Evolutionary conservation across 2,113 vertebrate genomes (phyloP), one percentile per base, ranked within the genome.

Genomic region (Xiphorhynchus elegans): DNA sequence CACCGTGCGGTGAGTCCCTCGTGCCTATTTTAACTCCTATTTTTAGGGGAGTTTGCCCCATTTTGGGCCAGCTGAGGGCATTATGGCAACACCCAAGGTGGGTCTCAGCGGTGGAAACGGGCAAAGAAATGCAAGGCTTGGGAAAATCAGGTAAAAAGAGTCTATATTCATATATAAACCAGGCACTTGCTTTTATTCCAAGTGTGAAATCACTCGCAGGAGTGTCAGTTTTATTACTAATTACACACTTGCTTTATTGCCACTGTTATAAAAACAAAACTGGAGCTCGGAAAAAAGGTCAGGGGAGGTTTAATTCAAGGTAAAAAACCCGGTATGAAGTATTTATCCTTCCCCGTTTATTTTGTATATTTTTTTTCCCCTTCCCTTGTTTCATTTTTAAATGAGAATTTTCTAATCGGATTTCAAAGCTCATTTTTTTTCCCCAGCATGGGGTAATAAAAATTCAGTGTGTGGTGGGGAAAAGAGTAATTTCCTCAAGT

Each of bases 1-100:
- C 39, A 99, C 99, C 1, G 99, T 99, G 82, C 98, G 99, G 99
- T 99, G 90, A 98, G 99, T 81, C 19, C 29, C 7, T 17, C 4
- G 7, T 33, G 5, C 24, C 10, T 5, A 0, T 7, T 63, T 5
- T n/a, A 14, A n/a, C 9, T 5, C 19, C 6, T 7, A 0, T 4
- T 66, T 79, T 50, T 9, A 8, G 80, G 53, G 11, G 1, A 58
- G 68, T 13, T 19, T 8, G 8, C 37, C 29, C 46, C 8, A 0
- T 20, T 66, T 77, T 3, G 26, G 46, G 46, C 20, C 44, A 28
- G 24, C 2, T 23, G 26, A 52, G 33, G 29, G 15, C 6, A 4
- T 74, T 11, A 24, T 24, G 6, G 28, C 15, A 28, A 42, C 2
- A 6, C 23, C 47, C 3, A 0, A 24, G 40, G 5, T 14, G 21